Conservation (phyloP, 2,113 vertebrate species). For the Agelaius tricolor region DNA sequence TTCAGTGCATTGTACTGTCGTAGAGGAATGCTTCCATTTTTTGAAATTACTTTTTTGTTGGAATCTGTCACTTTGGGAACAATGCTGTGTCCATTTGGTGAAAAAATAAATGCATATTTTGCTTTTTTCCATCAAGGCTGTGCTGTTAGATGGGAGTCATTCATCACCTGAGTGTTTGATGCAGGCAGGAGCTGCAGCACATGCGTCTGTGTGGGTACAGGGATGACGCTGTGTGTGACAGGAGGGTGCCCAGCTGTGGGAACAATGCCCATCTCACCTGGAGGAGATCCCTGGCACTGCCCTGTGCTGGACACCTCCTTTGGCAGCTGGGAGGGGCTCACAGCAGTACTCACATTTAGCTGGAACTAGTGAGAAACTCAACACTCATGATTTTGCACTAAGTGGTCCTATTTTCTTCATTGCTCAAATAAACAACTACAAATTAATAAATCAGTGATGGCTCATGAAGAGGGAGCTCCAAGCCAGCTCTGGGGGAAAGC, state of each 20-base stretch:
- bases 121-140: background rate
- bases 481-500: background rate
- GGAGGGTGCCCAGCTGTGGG: background rate
- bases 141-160: too few relatives aligned
- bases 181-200: background rate
- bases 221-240: rapidly evolving
- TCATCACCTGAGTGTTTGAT: rapidly evolving
- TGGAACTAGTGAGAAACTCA: background rate
- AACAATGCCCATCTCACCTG: rapidly evolving
- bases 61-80: background rate
- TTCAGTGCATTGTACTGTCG: background rate
- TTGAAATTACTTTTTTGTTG: background rate
- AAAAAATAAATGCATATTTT: background rate
- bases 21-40: background rate
- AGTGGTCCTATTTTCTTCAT: background rate
- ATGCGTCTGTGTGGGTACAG: rapidly evolving
- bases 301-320: background rate
- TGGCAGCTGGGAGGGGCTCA: background rate
- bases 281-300: background rate
- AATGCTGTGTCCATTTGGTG: background rate
- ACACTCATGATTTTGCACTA: background rate
- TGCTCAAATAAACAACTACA: background rate
- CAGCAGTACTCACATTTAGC: background rate
- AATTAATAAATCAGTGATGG: background rate
- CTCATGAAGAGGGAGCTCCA: background rate